Percentiles rank a stretch among this genome's conserved stretches.
Conservation (phyloP, 2,797 vertebrate genomes). For the Balearica regulorum region DNA sequence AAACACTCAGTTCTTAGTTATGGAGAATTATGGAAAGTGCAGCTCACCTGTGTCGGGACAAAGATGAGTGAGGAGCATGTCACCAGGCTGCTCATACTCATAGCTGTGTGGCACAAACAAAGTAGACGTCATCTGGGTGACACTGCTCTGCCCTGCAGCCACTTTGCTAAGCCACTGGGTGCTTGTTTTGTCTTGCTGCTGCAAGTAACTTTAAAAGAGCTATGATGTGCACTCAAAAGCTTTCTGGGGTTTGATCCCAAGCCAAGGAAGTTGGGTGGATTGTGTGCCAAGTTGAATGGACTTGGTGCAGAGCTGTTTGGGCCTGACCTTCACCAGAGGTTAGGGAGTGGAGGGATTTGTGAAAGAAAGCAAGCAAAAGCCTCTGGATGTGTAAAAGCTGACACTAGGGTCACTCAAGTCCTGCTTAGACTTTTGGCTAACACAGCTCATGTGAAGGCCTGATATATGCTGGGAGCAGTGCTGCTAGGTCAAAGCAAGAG, state of each 20-base stretch:
- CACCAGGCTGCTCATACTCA: background rate
- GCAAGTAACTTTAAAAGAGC: background rate
- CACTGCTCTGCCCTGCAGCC: background rate
- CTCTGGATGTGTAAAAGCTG: background rate
- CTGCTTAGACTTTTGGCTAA: background rate
- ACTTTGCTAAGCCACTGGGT: background rate
- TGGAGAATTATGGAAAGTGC: background rate
- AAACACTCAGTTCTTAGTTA: background rate
- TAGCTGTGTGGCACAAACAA: background rate
- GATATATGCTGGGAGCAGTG: background rate
- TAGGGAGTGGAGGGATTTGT: background rate
- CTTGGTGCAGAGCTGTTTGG: background rate
- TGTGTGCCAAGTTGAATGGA: background rate
- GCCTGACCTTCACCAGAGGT: background rate
- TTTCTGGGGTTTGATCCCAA: background rate
- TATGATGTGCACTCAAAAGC: background rate
- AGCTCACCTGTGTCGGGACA: background rate
- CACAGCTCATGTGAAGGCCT: background rate
- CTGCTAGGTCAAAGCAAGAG: background rate
- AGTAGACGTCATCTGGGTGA: background rate
- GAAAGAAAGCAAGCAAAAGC: fast-evolving
- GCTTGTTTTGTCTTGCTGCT: background rate
- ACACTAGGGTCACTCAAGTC: too few species aligned
- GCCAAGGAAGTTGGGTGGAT: background rate
- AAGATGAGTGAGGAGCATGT: too few species aligned